Conservation (phyloP, 2,113 vertebrate genomes). For the Calypte anna region DNA sequence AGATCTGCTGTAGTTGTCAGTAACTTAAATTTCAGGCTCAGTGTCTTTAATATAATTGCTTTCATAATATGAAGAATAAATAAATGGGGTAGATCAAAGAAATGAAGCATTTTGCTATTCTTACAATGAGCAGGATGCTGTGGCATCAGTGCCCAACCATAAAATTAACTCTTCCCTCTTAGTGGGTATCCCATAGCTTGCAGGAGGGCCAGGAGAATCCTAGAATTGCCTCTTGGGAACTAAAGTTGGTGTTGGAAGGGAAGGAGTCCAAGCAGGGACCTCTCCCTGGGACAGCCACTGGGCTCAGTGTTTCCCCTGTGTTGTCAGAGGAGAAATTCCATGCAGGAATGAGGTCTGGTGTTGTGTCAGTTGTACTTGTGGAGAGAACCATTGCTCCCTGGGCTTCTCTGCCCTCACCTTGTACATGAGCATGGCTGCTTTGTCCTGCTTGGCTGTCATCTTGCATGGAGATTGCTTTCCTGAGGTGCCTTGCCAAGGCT, state of each 20-base stretch:
- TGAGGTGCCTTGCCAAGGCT: slow-evolving; percentile 7
- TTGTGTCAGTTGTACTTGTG: slow-evolving; percentile 54
- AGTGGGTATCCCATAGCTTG: not conserved
- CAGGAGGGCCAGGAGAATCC: not conserved
- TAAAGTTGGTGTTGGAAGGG: accelerated
- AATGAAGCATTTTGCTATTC: not conserved
- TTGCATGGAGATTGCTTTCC: not conserved
- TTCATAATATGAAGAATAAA: not conserved
- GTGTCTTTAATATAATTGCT: not conserved
- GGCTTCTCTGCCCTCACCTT: not conserved
- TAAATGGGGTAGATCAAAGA: not conserved
- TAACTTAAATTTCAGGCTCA: not conserved
- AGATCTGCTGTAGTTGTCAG: not conserved
- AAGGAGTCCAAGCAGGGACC: not conserved
- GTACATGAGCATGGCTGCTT: not conserved
- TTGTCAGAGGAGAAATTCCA: not conserved
- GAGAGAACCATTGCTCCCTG: slow-evolving; percentile 52
- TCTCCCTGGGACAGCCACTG: not conserved
- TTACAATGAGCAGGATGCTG: not conserved
- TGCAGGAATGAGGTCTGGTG: not conserved
- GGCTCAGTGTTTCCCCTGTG: not conserved
- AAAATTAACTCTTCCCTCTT: not conserved
- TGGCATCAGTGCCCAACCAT: not conserved
- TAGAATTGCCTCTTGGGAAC: not conserved
- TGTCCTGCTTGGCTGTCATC: slow-evolving; percentile 9